A percentile compares a stretch with the other conserved stretches of the same genome.
Evolutionary conservation across 2,113 vertebrate genomes (phyloP).

Genomic region (Colinus virginianus): DNA sequence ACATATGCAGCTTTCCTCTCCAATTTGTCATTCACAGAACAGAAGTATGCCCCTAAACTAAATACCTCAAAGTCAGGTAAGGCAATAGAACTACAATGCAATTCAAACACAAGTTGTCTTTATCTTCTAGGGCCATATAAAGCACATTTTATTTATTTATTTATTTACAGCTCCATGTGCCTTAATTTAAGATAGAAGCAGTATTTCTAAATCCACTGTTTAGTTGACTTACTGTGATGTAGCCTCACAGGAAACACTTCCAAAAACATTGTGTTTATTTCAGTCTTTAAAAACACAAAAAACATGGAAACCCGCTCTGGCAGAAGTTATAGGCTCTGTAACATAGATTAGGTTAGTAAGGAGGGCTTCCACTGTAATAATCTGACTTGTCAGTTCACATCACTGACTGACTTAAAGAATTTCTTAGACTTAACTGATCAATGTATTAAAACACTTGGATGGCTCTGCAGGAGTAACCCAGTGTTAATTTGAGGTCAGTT

Average conservation of each 20-base stretch:
- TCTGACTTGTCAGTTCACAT: conserved; percentile 58
- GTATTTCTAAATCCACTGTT: neutral
- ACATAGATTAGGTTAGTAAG: conserved; percentile 47
- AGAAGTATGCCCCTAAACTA: neutral
- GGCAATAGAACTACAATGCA: neutral
- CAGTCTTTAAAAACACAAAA: neutral
- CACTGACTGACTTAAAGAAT: conserved; percentile 47
- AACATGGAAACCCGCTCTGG: neutral
- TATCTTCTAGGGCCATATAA: neutral
- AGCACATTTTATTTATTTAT: neutral
- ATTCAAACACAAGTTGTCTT: neutral
- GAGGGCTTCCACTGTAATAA: conserved; percentile 50
- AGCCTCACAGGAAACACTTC: neutral
- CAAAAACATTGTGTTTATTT: neutral
- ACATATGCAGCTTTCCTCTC: neutral
- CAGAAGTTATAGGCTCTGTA: neutral
- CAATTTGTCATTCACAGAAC: neutral
- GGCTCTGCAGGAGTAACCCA: conserved; percentile 37
- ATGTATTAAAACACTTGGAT: conserved; percentile 42
- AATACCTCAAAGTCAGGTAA: neutral
- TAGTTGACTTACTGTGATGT: neutral
- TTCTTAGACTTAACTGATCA: conserved; percentile 53
- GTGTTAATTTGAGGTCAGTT: conserved; percentile 58
- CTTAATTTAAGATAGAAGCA: conserved; percentile 5
- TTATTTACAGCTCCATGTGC: neutral